A percentile compares a stretch with the other conserved stretches of the same genome.
phyloP scores from a whole-genome alignment of 2,797 vertebrate species.

The Stomatorhinus walkeri region DNA sequence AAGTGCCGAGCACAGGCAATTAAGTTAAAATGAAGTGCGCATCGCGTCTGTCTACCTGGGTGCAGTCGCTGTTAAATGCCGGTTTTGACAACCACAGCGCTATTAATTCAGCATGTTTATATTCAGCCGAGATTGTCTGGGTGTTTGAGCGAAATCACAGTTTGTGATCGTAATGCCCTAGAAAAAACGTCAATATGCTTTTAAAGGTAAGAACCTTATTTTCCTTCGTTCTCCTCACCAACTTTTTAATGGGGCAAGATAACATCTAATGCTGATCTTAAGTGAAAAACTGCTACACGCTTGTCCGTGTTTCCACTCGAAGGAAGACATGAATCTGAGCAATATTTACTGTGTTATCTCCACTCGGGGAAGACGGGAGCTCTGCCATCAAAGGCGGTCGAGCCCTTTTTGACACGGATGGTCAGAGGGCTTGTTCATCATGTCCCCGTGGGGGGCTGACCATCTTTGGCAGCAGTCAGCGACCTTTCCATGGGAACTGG shows the following conservation, averaged over 20 bases:
- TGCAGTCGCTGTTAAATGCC: constrained; percentile 23
- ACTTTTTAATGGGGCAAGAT: not conserved
- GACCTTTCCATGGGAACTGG: not conserved
- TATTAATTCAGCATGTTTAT: constrained; percentile 13
- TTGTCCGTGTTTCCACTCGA: not conserved
- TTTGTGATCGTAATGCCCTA: not conserved
- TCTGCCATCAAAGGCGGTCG: not conserved
- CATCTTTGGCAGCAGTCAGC: not conserved
- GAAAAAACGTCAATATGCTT: constrained; percentile 3
- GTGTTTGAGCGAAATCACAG: constrained; percentile 19
- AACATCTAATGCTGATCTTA: not conserved
- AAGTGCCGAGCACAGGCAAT: constrained; percentile 57
- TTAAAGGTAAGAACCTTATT: constrained; percentile 2
- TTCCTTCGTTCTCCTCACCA: not conserved
- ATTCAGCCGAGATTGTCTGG: constrained; percentile 11
- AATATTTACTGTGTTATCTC: not conserved
- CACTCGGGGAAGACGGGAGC: not conserved
- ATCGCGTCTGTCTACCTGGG: constrained; percentile 28
- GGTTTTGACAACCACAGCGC: constrained; percentile 17
- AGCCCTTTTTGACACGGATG: not conserved
- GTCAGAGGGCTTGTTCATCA: not conserved
- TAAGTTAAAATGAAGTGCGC: constrained; percentile 47
- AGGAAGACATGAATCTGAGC: not conserved
- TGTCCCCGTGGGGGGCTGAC: not conserved
- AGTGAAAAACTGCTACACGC: not conserved